A percentile compares a stretch with the other conserved stretches of the same genome.
Evolutionary conservation across 2,113 vertebrate species (phyloP).

Genomic region (Aegithalos caudatus): DNA sequence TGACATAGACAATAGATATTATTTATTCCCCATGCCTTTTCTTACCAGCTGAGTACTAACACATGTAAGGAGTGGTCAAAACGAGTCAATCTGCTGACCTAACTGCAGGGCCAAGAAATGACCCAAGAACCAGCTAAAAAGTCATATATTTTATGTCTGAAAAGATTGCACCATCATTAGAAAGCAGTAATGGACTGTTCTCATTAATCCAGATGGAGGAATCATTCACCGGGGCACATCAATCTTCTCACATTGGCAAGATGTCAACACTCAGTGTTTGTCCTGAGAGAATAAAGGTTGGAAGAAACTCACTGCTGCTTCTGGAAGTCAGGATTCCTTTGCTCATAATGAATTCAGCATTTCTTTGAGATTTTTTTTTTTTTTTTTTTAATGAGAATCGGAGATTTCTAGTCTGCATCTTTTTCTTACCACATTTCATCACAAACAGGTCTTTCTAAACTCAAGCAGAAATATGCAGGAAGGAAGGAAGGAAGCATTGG

Average conservation of each 20-base stretch:
- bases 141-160: background rate
- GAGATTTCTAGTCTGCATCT: background rate
- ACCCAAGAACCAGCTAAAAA: background rate
- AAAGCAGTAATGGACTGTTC: constrained; percentile 9
- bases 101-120: background rate
- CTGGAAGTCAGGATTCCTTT: constrained; percentile 34
- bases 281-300: constrained; percentile 42
- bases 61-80: background rate
- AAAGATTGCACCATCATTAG: background rate
- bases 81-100: background rate
- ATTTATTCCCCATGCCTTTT: background rate
- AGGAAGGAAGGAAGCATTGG: background rate
- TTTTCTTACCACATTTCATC: background rate
- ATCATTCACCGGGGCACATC: background rate
- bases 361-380: background rate
- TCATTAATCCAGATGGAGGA: background rate
- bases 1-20: background rate
- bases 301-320: constrained; percentile 20
- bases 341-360: background rate
- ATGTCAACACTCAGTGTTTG: constrained; percentile 9
- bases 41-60: background rate
- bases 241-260: background rate
- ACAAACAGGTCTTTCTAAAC: background rate
- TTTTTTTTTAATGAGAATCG: background rate
- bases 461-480: background rate